phyloP scores from a whole-genome alignment of 2,797 vertebrate species.

The Sebastes miniatus region DNA sequence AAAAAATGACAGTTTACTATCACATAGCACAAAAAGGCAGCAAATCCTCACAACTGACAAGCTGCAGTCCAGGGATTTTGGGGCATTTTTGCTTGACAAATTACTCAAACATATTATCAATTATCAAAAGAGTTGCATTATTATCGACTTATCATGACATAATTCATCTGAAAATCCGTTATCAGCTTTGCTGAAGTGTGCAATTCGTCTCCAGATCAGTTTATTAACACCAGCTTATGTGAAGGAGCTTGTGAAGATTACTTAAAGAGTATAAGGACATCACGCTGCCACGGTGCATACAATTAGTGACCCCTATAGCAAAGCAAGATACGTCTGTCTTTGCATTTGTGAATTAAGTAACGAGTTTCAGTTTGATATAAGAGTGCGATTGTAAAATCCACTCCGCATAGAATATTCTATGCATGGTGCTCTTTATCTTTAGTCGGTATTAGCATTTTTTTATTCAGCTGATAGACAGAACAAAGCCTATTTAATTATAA shows the following conservation, averaged over 20 bases:
- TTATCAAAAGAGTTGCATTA: too few species aligned
- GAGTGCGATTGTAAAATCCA: background rate
- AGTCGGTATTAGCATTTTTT: slow-evolving; percentile 1
- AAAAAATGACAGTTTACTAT: too few species aligned
- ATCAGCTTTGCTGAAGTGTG: background rate
- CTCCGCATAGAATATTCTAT: background rate
- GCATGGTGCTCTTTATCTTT: slow-evolving; percentile 19
- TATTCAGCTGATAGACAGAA: slow-evolving; percentile 34
- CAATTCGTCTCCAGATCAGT: background rate
- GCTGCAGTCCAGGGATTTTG: too few species aligned
- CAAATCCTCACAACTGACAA: too few species aligned
- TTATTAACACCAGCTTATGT: background rate
- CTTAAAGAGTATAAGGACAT: background rate
- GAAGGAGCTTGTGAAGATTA: background rate
- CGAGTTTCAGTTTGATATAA: background rate
- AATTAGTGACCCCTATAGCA: background rate
- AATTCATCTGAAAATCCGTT: background rate
- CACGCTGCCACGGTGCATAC: background rate
- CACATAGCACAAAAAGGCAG: too few species aligned
- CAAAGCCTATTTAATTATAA: slow-evolving; percentile 48
- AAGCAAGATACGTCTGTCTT: background rate
- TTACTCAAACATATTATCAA: too few species aligned
- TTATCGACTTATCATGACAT: background rate
- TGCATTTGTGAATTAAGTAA: background rate
- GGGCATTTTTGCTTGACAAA: too few species aligned